A percentile compares a stretch with the other conserved stretches of the same genome.
Conservation (phyloP, 2,888 invertebrate species). For the Rhamphomyia laevipes region DNA sequence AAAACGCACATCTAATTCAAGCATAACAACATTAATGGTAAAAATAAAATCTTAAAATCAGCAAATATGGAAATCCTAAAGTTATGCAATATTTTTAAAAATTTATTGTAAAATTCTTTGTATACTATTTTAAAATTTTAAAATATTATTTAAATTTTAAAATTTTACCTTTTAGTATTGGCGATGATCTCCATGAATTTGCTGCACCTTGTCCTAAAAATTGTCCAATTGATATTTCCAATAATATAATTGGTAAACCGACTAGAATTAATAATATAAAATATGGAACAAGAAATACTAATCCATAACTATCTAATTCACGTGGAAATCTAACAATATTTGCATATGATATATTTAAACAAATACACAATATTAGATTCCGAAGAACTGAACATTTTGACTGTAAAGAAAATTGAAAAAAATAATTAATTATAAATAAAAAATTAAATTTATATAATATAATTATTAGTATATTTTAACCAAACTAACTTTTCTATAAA, state of each 20-base stretch:
- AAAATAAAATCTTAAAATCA: too few species aligned
- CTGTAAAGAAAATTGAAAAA: conserved; percentile 22
- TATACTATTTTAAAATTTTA: too few species aligned
- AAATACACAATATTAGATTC: conserved; percentile 36
- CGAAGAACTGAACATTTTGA: conserved; percentile 39
- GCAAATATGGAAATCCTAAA: neutral
- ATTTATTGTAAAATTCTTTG: too few species aligned
- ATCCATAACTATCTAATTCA: conserved; percentile 35
- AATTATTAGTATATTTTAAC: conserved; percentile 18
- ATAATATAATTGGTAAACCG: conserved; percentile 36
- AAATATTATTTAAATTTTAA: too few species aligned
- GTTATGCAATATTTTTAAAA: neutral
- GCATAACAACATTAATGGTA: too few species aligned
- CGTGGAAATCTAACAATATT: conserved; percentile 38
- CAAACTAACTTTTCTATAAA: conserved; percentile 37
- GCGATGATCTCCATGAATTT: conserved; percentile 37
- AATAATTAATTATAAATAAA: conserved; percentile 15
- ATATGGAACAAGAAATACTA: conserved; percentile 36
- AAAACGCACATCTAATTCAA: too few species aligned
- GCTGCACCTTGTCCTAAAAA: conserved; percentile 38
- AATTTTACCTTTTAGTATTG: conserved; percentile 38
- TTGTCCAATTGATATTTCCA: conserved; percentile 37
- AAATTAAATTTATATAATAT: conserved; percentile 16
- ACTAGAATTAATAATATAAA: conserved; percentile 35
- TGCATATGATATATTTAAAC: conserved; percentile 36